A percentile compares a stretch with the other conserved stretches of the same genome.
Evolutionary conservation across 2,113 vertebrate species (phyloP).

Genomic region (Polypterus bichir): DNA sequence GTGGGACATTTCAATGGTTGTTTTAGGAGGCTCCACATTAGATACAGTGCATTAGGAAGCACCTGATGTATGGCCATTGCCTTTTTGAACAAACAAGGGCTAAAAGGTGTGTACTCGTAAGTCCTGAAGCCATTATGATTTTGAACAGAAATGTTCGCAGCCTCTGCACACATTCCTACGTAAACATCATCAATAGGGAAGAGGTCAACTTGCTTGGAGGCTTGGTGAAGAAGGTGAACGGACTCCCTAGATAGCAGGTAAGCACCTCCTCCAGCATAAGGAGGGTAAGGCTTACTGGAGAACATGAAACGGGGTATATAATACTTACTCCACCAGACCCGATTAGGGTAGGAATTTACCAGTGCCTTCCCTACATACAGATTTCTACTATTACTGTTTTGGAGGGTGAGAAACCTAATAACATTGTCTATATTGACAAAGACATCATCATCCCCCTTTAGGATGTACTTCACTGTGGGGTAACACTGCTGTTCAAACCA

Average conservation of each 20-base stretch:
- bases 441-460: conserved; percentile 20
- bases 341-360: conserved; percentile 5
- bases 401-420: not conserved
- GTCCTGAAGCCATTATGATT: conserved; percentile 2
- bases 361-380: conserved; percentile 18
- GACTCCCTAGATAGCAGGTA: conserved; percentile 19
- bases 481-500: conserved; percentile 13
- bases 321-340: conserved; percentile 17
- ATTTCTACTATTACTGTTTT: not conserved
- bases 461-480: not conserved
- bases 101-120: not conserved
- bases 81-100: not conserved
- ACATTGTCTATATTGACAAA: conserved; percentile 18
- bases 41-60: not conserved
- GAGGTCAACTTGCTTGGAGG: conserved; percentile 8
- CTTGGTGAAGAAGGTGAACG: conserved; percentile 7
- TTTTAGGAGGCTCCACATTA: conserved; percentile 6
- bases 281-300: conserved; percentile 12
- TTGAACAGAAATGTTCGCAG: not conserved
- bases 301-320: conserved; percentile 14
- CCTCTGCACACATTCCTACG: conserved; percentile 16
- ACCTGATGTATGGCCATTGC: not conserved
- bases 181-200: conserved; percentile 23
- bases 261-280: conserved; percentile 17
- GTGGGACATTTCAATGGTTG: no score